phyloP scores from a whole-genome alignment of 2,113 vertebrate genomes.

The Chrysemys picta region DNA sequence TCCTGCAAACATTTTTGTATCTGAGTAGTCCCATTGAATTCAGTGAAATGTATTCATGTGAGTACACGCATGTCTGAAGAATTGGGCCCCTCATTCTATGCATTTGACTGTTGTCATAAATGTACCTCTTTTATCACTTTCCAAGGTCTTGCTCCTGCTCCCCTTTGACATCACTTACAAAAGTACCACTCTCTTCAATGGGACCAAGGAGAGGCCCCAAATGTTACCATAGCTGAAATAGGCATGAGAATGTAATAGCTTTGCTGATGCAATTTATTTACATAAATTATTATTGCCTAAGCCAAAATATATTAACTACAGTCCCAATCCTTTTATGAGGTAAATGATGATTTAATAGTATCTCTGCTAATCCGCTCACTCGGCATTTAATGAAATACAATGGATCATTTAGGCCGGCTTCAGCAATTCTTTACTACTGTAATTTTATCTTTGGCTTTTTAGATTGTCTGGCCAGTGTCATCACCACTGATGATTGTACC shows the following conservation, averaged over 20 bases:
- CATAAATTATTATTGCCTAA: neutral
- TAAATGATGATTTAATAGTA: rapidly evolving
- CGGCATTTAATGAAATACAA: rapidly evolving
- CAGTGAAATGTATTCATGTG: neutral
- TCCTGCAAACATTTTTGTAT: neutral
- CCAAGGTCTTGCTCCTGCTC: rapidly evolving
- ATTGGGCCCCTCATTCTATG: rapidly evolving
- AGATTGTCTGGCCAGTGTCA: rapidly evolving
- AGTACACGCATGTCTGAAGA: neutral
- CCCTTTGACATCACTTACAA: rapidly evolving
- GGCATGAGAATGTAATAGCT: neutral
- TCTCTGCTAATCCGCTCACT: neutral
- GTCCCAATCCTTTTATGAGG: rapidly evolving
- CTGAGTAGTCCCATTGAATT: neutral
- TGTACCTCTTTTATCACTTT: rapidly evolving
- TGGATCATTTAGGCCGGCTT: neutral
- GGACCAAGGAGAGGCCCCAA: neutral
- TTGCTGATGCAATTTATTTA: neutral
- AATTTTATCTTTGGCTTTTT: neutral
- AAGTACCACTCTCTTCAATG: neutral
- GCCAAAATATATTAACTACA: rapidly evolving
- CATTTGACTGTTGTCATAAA: rapidly evolving
- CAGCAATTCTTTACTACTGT: neutral
- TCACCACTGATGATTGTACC: rapidly evolving
- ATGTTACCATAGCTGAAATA: rapidly evolving